A percentile compares a stretch with the other conserved stretches of the same genome.
phyloP scores from a whole-genome alignment of 2,113 vertebrate species.

The Sula dactylatra region DNA sequence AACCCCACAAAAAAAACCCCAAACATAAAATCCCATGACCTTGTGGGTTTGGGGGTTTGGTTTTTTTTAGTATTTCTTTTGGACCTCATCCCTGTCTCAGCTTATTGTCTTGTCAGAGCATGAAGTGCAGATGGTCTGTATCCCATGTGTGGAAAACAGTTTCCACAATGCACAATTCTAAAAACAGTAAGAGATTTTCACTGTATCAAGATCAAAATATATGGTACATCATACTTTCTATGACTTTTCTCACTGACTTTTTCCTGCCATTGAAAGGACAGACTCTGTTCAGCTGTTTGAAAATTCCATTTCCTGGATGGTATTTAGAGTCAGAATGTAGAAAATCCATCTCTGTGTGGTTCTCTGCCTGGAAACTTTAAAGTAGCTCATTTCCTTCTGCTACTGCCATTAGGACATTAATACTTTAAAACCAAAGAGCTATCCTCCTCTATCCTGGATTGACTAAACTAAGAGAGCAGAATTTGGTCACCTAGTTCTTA shows the following conservation, averaged over 20 bases:
- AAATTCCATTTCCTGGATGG: not conserved
- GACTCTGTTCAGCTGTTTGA: not conserved
- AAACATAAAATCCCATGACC: no score
- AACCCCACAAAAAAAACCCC: no score
- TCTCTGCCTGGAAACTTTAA: not conserved
- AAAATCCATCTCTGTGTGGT: not conserved
- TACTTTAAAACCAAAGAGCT: not conserved
- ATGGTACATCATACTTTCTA: not conserved
- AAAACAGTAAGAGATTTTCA: not conserved
- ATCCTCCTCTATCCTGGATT: not conserved
- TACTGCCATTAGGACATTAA: not conserved
- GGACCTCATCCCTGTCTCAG: no score
- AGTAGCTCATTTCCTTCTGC: not conserved
- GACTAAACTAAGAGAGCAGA: not conserved
- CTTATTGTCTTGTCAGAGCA: no score
- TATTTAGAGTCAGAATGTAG: not conserved
- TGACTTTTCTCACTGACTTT: not conserved
- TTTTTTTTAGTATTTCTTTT: no score
- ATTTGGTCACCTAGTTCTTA: not conserved
- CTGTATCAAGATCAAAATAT: not conserved
- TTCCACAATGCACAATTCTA: not conserved
- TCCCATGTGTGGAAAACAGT: not conserved
- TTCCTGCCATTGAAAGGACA: not conserved
- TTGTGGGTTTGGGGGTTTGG: no score
- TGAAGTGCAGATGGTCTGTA: no score